Base-by-base conservation (phyloP, 1,140 invertebrate species). In the Ruditapes philippinarum region DNA sequence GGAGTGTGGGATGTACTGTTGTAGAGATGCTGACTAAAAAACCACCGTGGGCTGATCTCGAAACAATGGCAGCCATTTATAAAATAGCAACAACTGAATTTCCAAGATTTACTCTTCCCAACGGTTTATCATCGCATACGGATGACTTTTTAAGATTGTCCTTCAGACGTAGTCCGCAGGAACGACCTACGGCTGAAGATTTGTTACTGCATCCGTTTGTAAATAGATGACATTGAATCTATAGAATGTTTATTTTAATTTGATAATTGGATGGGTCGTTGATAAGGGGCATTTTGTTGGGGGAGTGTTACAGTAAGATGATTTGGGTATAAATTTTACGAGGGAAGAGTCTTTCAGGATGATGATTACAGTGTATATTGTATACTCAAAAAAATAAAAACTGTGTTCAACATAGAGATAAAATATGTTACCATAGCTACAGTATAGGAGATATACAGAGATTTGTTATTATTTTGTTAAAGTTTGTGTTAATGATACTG, bases 1-100 rank as follows among this genome's bases (percentile, higher is more conserved):
- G 95, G 95, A 95, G 95, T 91, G 89, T 96, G 28, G 95, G 95
- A 40, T 95, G 95, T 89, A 95, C 95, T 11, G 89, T 96, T 28
- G 95, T 96, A 42, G 95, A 96, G 89, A 95, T 96, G 94, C 76
- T 96, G 22, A 95, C 95, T 0, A 91, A 90, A 51, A 94, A 93
- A 88, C 95, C 95, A 54, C 95, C 95, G 2, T 96, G 94, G 92
- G 88, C 93, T 17, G 94, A 96, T 17, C 94, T 94, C 42, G 95
- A 96, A 92, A 91, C 94, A 11, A 94, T 96, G 92, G 95, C 95
- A 28, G 95, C 95, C 60, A 95, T 96, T 90, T 96, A 95, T 90
- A 95, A 95, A 88, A 96, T 96, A 31, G 95, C 94, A 17, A 95
- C 94, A n/a, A 91, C 91, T 45, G 93, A 95, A 62, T 90, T 92